Conservation (phyloP, 2,797 vertebrate species). For the Craterocephalus amniculus region DNA sequence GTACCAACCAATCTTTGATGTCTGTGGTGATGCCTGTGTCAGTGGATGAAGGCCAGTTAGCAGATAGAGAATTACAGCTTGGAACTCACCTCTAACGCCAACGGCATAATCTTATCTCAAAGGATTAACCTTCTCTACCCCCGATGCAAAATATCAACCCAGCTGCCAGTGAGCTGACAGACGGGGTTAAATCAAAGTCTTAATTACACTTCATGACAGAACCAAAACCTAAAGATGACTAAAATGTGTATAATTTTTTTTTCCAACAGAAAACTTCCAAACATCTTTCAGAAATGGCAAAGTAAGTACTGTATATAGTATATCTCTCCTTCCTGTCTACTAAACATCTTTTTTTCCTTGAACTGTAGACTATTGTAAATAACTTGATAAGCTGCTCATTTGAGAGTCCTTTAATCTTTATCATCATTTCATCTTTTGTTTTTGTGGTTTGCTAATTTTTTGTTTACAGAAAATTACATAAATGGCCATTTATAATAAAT, state of each 20-base stretch:
- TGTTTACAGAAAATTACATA: background rate
- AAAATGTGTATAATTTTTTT: background rate
- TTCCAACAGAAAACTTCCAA: conserved; percentile 40
- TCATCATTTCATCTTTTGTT: too few species aligned
- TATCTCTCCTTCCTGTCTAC: background rate
- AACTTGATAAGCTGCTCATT: background rate
- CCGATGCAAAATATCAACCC: conserved; percentile 39
- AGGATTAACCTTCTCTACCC: conserved; percentile 59
- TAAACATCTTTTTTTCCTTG: background rate
- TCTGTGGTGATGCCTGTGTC: conserved; percentile 2
- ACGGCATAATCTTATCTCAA: conserved; percentile 64
- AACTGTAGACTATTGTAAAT: background rate
- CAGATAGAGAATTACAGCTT: conserved; percentile 31
- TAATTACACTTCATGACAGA: conserved; percentile 22
- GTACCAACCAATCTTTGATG: conserved; percentile 9
- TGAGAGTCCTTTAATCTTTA: background rate
- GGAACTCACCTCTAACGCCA: conserved; percentile 36
- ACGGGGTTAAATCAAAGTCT: conserved; percentile 18
- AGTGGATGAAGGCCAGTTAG: conserved; percentile 1
- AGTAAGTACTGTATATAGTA: conserved; percentile 64
- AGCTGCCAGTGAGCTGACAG: conserved; percentile 23
- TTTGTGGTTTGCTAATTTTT: too few species aligned
- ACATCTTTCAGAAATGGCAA: conserved; percentile 69
- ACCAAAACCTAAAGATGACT: conserved; percentile 9
- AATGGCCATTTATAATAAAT: background rate